Conservation (phyloP, 2,888 invertebrate genomes). For the Callyntrura guangdongensis region DNA sequence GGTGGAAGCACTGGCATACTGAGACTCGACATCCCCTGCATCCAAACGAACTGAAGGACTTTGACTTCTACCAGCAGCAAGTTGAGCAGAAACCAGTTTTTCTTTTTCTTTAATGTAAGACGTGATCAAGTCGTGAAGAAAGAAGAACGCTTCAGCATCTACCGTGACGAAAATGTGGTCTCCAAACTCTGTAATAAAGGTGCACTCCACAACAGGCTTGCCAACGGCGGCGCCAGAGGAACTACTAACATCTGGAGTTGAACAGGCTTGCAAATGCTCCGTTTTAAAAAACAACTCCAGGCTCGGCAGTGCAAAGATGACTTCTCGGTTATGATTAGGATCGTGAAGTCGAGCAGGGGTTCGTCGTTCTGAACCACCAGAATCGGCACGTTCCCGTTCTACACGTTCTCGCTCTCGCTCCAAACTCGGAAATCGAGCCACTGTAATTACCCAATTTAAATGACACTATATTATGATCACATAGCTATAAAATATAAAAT, state of each 20-base stretch:
- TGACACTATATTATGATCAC: neutral
- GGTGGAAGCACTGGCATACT: constrained; percentile 30
- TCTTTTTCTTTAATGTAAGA: constrained; percentile 98
- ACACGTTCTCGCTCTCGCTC: constrained; percentile 89
- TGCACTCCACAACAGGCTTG: constrained; percentile 95
- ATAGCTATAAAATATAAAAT: neutral
- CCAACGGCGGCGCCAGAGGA: constrained; percentile 89
- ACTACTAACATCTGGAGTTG: constrained; percentile 90
- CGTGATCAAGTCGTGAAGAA: constrained; percentile 98
- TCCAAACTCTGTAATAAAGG: constrained; percentile 99
- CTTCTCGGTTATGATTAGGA: constrained; percentile 94
- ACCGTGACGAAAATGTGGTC: constrained; percentile 99
- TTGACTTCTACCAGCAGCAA: constrained; percentile 84
- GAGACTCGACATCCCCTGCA: constrained; percentile 47
- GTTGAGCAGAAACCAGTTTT: constrained; percentile 88
- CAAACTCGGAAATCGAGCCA: constrained; percentile 93
- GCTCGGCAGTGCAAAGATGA: constrained; percentile 98
- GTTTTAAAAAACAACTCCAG: constrained; percentile 97
- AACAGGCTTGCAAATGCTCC: constrained; percentile 93
- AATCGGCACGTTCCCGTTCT: constrained; percentile 86
- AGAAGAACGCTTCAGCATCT: constrained; percentile 99
- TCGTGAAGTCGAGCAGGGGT: constrained; percentile 89
- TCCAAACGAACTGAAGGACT: constrained; percentile 81
- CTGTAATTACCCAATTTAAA: neutral
- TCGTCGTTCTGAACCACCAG: constrained; percentile 86